A percentile compares a stretch with the other conserved stretches of the same genome.
phyloP scores from a whole-genome alignment of 2,797 vertebrate species.

The Columba guinea region DNA sequence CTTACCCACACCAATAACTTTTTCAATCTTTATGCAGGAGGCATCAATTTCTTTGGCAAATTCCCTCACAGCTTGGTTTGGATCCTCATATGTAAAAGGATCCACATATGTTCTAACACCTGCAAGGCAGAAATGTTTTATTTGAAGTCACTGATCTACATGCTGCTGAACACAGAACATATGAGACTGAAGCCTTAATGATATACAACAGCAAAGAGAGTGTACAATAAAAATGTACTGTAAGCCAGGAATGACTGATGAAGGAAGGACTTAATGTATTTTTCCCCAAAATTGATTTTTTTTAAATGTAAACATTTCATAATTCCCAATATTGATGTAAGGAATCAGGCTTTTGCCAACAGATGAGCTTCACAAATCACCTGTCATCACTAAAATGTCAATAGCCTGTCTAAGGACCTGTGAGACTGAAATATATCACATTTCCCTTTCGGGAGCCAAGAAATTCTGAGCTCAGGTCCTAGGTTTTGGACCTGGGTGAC shows the following conservation, averaged over 20 bases:
- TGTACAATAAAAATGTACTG: constrained; percentile 44
- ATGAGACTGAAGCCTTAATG: constrained; percentile 57
- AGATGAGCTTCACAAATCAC: constrained; percentile 19
- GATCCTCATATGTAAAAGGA: constrained; percentile 98
- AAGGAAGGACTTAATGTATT: constrained; percentile 1
- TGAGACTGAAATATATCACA: not conserved
- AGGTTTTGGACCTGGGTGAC: not conserved
- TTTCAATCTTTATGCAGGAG: constrained; percentile 98
- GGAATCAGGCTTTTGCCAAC: not conserved
- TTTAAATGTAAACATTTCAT: not conserved
- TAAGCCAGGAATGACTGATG: constrained; percentile 52
- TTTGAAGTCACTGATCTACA: constrained; percentile 57
- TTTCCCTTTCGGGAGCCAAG: not conserved
- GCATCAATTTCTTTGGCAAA: constrained; percentile 99
- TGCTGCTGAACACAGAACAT: constrained; percentile 65
- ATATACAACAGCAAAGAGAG: constrained; percentile 52
- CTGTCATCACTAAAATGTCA: not conserved
- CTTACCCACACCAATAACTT: constrained; percentile 98
- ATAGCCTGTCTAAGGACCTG: not conserved
- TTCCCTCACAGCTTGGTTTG: constrained; percentile 96
- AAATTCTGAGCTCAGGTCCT: not conserved
- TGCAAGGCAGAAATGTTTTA: constrained; percentile 71
- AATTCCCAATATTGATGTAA: not conserved
- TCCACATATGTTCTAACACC: constrained; percentile 98
- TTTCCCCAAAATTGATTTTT: not conserved